A percentile compares a stretch with the other conserved stretches of the same genome.
Evolutionary conservation across 2,797 vertebrate species (phyloP).

Genomic region (Telmatherina bonti): DNA sequence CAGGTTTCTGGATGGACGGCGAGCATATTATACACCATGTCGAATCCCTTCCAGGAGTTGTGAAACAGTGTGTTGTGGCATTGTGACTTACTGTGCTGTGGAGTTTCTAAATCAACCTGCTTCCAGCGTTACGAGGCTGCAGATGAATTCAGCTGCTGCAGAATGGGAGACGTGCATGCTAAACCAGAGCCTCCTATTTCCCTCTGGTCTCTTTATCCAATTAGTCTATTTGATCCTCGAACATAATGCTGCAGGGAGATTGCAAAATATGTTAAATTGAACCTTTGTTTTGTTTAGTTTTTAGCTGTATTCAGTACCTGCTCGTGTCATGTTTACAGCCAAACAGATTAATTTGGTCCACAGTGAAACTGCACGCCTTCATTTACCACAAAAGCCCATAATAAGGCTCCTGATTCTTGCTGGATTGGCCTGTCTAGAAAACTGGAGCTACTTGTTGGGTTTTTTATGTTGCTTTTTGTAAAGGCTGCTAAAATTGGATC

Average conservation of each 20-base stretch:
- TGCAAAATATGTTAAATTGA: neutral
- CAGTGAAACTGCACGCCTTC: slow-evolving; percentile 9
- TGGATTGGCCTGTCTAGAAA: neutral
- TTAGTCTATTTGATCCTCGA: slow-evolving; percentile 17
- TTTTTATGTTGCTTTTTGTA: no score
- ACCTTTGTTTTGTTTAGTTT: slow-evolving; percentile 13
- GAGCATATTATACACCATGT: slow-evolving; percentile 56
- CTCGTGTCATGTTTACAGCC: slow-evolving; percentile 10
- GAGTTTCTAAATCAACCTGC: slow-evolving; percentile 35
- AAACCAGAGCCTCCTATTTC: slow-evolving; percentile 20
- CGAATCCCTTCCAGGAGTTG: slow-evolving; percentile 68
- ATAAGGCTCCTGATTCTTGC: neutral
- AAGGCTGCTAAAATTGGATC: no score
- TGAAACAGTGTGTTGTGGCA: slow-evolving; percentile 48
- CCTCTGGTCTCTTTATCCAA: slow-evolving; percentile 27
- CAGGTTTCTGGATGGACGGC: slow-evolving; percentile 57
- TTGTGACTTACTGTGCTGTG: slow-evolving; percentile 34
- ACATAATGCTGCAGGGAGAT: neutral
- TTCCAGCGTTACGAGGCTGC: slow-evolving; percentile 26
- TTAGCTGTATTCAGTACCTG: neutral
- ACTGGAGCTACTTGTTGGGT: no score
- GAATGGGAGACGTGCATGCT: slow-evolving; percentile 5
- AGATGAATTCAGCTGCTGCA: slow-evolving; percentile 32
- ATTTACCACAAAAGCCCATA: neutral
- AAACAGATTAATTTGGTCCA: slow-evolving; percentile 19